A percentile compares a stretch with the other conserved stretches of the same genome.
Evolutionary conservation across 2,888 invertebrate genomes (phyloP).

Genomic region (Metacarcinus magister): DNA sequence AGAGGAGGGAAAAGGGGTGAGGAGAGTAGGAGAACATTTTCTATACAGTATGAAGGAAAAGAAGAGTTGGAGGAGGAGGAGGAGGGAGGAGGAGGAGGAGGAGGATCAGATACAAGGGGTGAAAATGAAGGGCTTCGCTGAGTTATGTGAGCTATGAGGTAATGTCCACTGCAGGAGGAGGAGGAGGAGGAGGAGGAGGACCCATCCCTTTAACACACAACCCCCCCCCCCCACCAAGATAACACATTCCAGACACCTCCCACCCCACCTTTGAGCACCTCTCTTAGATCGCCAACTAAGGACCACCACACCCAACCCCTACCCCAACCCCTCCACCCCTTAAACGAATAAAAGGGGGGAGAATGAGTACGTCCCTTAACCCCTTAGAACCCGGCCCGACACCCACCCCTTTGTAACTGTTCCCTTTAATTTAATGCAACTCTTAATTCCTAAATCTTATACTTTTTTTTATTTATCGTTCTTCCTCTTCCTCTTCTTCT

Average conservation of each 20-base stretch:
- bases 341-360: no score
- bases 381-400: no score
- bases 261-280: no score
- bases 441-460: no score
- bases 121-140: not conserved
- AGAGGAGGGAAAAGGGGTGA: not conserved
- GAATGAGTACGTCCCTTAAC: no score
- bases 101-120: conserved; percentile 27
- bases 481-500: not conserved
- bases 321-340: no score
- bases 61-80: not conserved
- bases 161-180: not conserved
- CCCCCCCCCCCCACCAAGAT: not conserved
- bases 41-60: not conserved
- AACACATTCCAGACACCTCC: not conserved
- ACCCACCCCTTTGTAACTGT: no score
- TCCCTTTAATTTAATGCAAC: no score
- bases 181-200: conserved; percentile 26
- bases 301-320: no score
- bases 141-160: conserved; percentile 11
- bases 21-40: not conserved
- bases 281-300: no score
- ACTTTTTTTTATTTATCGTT: no score
- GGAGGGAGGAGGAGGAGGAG: not conserved
- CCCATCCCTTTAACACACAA: no score